phyloP scores from a whole-genome alignment of 2,797 vertebrate species.

The Scarus forsteni region DNA sequence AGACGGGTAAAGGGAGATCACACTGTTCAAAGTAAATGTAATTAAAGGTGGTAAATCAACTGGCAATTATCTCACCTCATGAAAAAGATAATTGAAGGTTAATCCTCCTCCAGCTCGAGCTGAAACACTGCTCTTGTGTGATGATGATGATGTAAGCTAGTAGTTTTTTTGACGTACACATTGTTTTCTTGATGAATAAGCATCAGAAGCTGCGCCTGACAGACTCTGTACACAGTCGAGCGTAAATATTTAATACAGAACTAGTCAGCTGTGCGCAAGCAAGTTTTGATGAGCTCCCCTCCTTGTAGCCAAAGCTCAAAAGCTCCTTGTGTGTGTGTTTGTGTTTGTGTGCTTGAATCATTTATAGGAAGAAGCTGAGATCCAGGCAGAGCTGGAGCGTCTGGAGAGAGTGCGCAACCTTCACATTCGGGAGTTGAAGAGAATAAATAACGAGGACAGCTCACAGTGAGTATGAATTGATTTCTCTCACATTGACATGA shows the following conservation, averaged over 20 bases:
- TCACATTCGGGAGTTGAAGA: slow-evolving; percentile 99
- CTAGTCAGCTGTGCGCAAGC: slow-evolving; percentile 58
- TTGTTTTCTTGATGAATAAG: too few relatives aligned
- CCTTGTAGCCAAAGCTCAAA: slow-evolving; percentile 62
- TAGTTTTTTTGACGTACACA: slow-evolving; percentile 38
- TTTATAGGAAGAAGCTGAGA: slow-evolving; percentile 99
- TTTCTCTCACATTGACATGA: slow-evolving; percentile 49
- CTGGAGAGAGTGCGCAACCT: slow-evolving; percentile 99
- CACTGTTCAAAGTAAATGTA: slow-evolving; percentile 1
- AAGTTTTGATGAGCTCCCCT: slow-evolving; percentile 64
- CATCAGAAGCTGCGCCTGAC: slow-evolving; percentile 32
- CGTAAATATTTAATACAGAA: slow-evolving; percentile 70
- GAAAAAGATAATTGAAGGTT: slow-evolving; percentile 19
- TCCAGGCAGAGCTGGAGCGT: slow-evolving; percentile 98
- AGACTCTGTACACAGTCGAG: slow-evolving; percentile 46
- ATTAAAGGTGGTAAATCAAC: neutral
- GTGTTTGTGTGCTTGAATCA: slow-evolving; percentile 78
- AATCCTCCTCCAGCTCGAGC: slow-evolving; percentile 13
- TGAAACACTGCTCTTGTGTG: slow-evolving; percentile 12
- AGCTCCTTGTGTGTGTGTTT: slow-evolving; percentile 66
- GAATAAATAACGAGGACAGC: slow-evolving; percentile 99
- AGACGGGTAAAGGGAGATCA: neutral
- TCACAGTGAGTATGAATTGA: slow-evolving; percentile 91
- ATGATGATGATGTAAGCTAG: slow-evolving; percentile 17
- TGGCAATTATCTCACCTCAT: slow-evolving; percentile 2